phyloP scores from a whole-genome alignment of 2,797 vertebrate genomes.

The Artibeus lituratus region DNA sequence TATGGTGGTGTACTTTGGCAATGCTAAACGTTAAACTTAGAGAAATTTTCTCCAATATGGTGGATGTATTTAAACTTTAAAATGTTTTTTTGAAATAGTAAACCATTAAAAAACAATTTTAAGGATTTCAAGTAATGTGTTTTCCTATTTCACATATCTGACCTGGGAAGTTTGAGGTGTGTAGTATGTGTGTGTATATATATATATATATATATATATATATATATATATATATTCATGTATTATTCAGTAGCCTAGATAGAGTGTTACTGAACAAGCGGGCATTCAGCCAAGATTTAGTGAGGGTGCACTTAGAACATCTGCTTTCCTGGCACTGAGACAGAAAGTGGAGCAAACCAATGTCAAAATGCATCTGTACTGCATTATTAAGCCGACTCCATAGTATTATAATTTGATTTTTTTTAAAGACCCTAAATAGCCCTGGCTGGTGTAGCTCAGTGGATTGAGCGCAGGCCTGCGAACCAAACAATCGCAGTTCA shows the following conservation, averaged over 20 bases:
- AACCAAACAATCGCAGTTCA: too few relatives aligned
- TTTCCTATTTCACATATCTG: not conserved
- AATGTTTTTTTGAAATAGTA: not conserved
- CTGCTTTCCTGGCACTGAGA: slow-evolving; percentile 63
- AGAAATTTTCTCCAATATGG: slow-evolving; percentile 24
- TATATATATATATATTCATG: not conserved
- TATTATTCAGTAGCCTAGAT: slow-evolving; percentile 63
- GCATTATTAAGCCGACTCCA: not conserved
- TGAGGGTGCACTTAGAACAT: slow-evolving; percentile 55
- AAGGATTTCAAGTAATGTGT: not conserved
- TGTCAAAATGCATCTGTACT: slow-evolving; percentile 6
- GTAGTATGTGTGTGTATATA: slow-evolving; percentile 26
- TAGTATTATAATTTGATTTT: not conserved
- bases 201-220: not conserved
- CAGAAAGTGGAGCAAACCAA: not conserved
- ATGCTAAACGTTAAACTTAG: not conserved
- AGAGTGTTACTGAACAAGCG: slow-evolving; percentile 66
- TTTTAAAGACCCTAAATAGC: too few relatives aligned
- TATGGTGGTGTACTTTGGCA: not conserved
- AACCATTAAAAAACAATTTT: not conserved
- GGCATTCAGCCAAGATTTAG: slow-evolving; percentile 61
- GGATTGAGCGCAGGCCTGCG: too few relatives aligned
- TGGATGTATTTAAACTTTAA: not conserved
- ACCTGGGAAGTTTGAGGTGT: not conserved
- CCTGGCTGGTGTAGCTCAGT: too few relatives aligned